A percentile compares a stretch with the other conserved stretches of the same genome.
phyloP scores from a whole-genome alignment of 2,888 invertebrate genomes.

The Sthenelais limicola region DNA sequence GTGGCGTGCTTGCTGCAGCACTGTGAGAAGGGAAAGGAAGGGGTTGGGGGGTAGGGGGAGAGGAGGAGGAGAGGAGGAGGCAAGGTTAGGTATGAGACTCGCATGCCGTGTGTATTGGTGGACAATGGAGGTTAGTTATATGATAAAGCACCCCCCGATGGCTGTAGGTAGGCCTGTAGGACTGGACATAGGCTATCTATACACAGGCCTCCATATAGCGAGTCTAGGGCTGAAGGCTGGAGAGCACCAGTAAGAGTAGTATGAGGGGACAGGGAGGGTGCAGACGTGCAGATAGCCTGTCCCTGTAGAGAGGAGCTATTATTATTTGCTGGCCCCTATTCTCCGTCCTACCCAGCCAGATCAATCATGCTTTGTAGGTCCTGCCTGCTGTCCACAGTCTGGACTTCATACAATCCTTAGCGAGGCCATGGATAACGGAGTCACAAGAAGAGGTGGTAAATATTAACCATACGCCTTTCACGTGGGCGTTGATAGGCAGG shows the following conservation, averaged over 20 bases:
- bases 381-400: constrained; percentile 8
- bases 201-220: neutral
- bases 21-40: neutral
- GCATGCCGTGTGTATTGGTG: neutral
- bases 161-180: neutral
- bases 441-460: too few relatives aligned
- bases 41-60: neutral
- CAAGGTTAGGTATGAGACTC: neutral
- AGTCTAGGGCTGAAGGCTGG: neutral
- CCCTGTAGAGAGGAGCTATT: constrained; percentile 17
- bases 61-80: neutral
- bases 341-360: neutral
- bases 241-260: neutral
- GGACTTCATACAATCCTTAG: constrained; percentile 4
- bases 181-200: neutral
- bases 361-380: constrained; percentile 2
- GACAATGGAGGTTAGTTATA: neutral
- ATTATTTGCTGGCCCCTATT: constrained; percentile 12
- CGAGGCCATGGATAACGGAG: too few relatives aligned
- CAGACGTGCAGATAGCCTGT: constrained; percentile 32
- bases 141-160: too few relatives aligned
- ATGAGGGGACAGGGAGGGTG: constrained; percentile 11
- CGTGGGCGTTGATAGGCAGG: too few relatives aligned
- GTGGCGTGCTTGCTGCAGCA: neutral
- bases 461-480: too few relatives aligned